Base-by-base conservation (phyloP, 2,797 vertebrate genomes). In the Melanotaenia nigrans region DNA sequence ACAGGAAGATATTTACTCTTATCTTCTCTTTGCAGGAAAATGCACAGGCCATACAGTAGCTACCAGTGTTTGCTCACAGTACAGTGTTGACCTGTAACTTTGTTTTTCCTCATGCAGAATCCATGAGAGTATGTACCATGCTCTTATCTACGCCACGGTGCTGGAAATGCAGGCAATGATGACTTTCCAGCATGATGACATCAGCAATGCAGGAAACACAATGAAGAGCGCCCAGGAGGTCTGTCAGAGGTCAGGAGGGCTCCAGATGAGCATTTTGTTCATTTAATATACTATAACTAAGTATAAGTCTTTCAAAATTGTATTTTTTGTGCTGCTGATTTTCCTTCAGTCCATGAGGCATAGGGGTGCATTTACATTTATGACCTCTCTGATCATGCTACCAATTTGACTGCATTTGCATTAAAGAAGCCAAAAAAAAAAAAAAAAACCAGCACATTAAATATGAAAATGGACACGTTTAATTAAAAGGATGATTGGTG, bases 161-260 rank as follows among this genome's bases (percentile, higher is more conserved):
- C 86, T 96, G 86, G 95, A 96, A 88, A 96, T 96, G 96, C 95
- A 96, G 87, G 95, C 96, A 62, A 96, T 96, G 95, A 96, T 96
- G 96, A 96, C 96, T 6, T 96, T 96, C 76, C 92, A 96, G 78
- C 95, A 93, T 0, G 95, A 96, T 6, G 95, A 96, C 92, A 94
- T 96, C 51, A 89, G 88, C 83, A 94, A 87, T 1, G 96, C 96
- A 8, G 95, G 94, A 36, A 93, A 93, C 63, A 95, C 93, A 61
- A 96, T 96, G 96, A 96, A 96, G 85, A 91, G 82, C 13, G 95
- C 95, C 28, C 95, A 95, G 84, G 95, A 96, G 33, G 92, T 96
- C 60, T 96, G 96, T 78, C 95, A 96, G 83, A 96, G 95, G 96
- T 96, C 71, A 79, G 89, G 18, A 58, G 5, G 49, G 55, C 30